Base-by-base conservation (phyloP, 2,113 vertebrate species). In the Choloepus hoffmanni region DNA sequence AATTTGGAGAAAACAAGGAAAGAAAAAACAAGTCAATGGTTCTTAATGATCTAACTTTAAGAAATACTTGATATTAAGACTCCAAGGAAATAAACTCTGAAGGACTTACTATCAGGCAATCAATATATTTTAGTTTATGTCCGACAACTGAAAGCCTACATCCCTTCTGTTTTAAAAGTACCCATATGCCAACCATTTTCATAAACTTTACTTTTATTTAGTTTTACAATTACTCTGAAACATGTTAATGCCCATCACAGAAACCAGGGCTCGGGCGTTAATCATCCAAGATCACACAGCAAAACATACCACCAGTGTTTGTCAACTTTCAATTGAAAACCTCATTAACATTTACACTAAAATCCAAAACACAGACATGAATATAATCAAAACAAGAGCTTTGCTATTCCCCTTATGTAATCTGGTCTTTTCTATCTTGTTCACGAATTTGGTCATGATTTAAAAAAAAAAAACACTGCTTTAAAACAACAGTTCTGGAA, bases 161-260 rank as follows among this genome's bases (percentile, higher is more conserved):
- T 24, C 43, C 16, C 55, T 72, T 36, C 43, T 19, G 48, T 55
- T 85, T 45, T 78, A 83, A 16, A 14, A 85, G 4, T 45, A 1
- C 13, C 60, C 76, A 45, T 21, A 45, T 74, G 28, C 24, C 13
- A 81, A 48, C 10, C 10, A 62, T 40, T 11, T 58, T 88, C 74
- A 82, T 28, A 72, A 77, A 67, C 21, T 43, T 85, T 63, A 65
- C 12, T 6, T 58, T 1, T n/a, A 45, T 43, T 85, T 40, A 74
- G 9, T 78, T 94, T 92, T 55, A 76, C 48, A 74, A 89, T 21
- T 60, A 84, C 2, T 63, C n/a, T 83, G 23, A 81, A 91, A 82
- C 4, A 83, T 36, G n/a, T 13, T 73, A n/a, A 91, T 43, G 45
- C 3, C 18, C 26, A 65, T 13, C 60, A 48, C 24, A 50, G 43